These are phyloP conservation scores for Cephus spinipes DNA, from an alignment of 2,888 invertebrate genomes.

Conservation along the genomic window DNA sequence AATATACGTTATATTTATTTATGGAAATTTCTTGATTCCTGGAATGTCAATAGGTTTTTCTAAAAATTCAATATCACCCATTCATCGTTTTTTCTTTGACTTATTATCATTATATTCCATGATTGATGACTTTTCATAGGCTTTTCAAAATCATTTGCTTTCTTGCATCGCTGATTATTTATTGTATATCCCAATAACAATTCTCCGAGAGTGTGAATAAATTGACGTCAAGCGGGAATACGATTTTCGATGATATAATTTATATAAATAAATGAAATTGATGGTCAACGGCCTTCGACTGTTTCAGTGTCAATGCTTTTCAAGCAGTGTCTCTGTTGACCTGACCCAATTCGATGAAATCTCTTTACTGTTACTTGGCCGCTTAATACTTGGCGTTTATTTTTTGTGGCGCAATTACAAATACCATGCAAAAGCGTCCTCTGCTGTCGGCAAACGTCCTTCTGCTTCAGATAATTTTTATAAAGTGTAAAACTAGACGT, in stretches of 20 bases:
- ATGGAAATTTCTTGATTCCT: not conserved
- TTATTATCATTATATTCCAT: no score
- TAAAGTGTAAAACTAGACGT: constrained; percentile 18
- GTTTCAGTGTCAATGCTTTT: not conserved
- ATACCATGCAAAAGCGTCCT: not conserved
- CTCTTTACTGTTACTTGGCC: not conserved
- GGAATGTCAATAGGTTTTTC: not conserved
- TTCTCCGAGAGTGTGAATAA: not conserved
- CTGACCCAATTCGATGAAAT: not conserved
- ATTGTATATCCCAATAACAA: not conserved
- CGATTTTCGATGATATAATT: not conserved
- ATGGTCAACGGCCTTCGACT: not conserved
- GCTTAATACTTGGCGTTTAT: not conserved
- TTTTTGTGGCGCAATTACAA: not conserved
- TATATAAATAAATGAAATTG: not conserved
- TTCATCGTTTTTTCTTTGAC: no score
- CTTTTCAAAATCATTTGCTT: not conserved
- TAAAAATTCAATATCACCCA: no score
- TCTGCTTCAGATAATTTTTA: not conserved
- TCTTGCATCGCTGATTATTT: not conserved
- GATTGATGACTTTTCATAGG: no score
- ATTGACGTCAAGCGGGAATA: not conserved
- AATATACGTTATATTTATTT: not conserved
- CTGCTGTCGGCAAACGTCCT: not conserved
- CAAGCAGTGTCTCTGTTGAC: not conserved